Evolutionary conservation across 2,113 vertebrate species (phyloP).

Genomic region (Lampris incognitus): DNA sequence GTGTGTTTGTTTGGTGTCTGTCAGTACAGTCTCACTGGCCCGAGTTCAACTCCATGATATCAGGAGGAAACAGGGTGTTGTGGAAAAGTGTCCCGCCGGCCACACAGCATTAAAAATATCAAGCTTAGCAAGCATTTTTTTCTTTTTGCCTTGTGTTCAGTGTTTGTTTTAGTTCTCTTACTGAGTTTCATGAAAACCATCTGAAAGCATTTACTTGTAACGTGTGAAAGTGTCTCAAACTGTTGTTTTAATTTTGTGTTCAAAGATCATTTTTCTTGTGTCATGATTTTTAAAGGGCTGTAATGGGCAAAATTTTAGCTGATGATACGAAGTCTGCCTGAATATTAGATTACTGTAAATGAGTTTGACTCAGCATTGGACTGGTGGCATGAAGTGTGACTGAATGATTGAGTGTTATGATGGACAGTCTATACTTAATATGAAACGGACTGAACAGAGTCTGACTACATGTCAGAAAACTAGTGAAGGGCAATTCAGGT

Average conservation of each 20-base stretch:
- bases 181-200: slow-evolving; percentile 32
- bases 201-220: neutral
- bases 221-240: neutral
- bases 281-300: neutral
- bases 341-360: neutral
- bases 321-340: neutral
- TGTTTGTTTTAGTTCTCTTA: slow-evolving; percentile 20
- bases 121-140: slow-evolving; percentile 26
- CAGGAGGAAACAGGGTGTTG: slow-evolving; percentile 68
- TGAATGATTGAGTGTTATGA: too few species aligned
- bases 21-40: slow-evolving; percentile 60
- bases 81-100: slow-evolving; percentile 36
- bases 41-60: slow-evolving; percentile 53
- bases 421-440: too few species aligned
- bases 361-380: too few species aligned
- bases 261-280: neutral
- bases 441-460: too few species aligned
- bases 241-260: neutral
- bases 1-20: slow-evolving; percentile 47
- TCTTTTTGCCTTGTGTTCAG: neutral
- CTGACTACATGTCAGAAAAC: too few species aligned
- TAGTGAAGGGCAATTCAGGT: too few species aligned
- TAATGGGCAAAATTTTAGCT: neutral
- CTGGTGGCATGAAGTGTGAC: neutral
- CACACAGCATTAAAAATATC: slow-evolving; percentile 54